phyloP scores from a whole-genome alignment of 2,113 vertebrate genomes.

The Phaethon lepturus region DNA sequence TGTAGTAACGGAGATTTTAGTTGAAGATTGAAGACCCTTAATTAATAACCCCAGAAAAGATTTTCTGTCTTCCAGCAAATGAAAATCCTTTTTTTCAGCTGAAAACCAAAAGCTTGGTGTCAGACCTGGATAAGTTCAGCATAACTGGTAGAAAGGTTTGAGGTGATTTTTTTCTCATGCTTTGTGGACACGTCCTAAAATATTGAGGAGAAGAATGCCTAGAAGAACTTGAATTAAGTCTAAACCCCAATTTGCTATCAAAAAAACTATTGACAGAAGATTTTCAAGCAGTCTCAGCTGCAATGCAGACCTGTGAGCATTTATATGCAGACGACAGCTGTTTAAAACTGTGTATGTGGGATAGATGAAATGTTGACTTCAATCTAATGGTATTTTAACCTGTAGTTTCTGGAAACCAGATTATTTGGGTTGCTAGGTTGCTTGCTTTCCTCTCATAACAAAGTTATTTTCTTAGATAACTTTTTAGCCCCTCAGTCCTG shows the following conservation, averaged over 20 bases:
- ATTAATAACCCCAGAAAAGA: neutral
- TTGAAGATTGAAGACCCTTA: neutral
- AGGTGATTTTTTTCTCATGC: neutral
- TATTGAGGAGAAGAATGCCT: neutral
- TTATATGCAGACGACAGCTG: neutral
- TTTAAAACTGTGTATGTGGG: neutral
- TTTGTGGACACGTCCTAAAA: neutral
- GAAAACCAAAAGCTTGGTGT: neutral
- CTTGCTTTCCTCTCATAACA: neutral
- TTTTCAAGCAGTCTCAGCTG: slow-evolving; percentile 12
- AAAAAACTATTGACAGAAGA: neutral
- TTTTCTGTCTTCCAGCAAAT: neutral
- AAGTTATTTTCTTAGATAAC: neutral
- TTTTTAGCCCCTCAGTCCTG: neutral
- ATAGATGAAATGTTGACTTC: slow-evolving; percentile 41
- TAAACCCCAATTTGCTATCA: neutral
- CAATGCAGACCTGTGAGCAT: neutral
- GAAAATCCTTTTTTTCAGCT: neutral
- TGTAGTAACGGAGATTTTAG: neutral
- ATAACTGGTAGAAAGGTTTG: neutral
- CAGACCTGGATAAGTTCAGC: neutral
- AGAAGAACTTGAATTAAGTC: neutral
- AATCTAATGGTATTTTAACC: slow-evolving; percentile 34
- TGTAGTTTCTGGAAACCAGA: slow-evolving; percentile 17
- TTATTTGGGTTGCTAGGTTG: neutral